These are phyloP conservation scores for Neolamprologus devosi DNA, from an alignment of 2,113 vertebrate species.

Conservation along the genomic window DNA sequence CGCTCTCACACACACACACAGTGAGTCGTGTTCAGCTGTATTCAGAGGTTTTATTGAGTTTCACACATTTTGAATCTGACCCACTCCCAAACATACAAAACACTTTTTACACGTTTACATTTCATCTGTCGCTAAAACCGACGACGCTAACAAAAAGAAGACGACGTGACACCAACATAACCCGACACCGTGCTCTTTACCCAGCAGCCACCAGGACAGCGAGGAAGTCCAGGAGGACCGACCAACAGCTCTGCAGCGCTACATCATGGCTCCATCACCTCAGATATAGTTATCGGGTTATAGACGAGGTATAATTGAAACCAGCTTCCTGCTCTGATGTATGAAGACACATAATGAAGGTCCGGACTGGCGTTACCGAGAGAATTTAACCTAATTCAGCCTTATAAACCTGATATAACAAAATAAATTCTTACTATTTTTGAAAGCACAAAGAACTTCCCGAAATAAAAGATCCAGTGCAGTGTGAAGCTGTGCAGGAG, in stretches of 20 bases:
- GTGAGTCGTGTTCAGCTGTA: rapidly evolving
- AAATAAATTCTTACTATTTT: rapidly evolving
- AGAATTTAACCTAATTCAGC: background rate
- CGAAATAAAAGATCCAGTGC: background rate
- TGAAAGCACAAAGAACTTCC: background rate
- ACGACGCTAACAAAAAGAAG: background rate
- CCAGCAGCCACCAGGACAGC: background rate
- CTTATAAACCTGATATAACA: background rate
- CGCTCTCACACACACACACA: rapidly evolving
- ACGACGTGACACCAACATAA: background rate
- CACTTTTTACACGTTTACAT: background rate
- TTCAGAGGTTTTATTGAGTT: conserved; percentile 19
- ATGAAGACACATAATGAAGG: background rate
- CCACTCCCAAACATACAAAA: background rate
- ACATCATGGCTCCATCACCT: background rate
- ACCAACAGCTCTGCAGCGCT: background rate
- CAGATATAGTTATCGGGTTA: background rate
- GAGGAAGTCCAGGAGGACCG: background rate
- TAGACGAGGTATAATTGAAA: background rate
- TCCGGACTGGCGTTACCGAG: rapidly evolving
- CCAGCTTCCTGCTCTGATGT: background rate
- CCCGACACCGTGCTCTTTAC: background rate
- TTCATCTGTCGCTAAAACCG: background rate
- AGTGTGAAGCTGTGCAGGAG: background rate
- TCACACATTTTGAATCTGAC: background rate